Evolutionary conservation across 1,140 invertebrate species (phyloP).

Genomic region (Pseudomyrmex dendroicus): DNA sequence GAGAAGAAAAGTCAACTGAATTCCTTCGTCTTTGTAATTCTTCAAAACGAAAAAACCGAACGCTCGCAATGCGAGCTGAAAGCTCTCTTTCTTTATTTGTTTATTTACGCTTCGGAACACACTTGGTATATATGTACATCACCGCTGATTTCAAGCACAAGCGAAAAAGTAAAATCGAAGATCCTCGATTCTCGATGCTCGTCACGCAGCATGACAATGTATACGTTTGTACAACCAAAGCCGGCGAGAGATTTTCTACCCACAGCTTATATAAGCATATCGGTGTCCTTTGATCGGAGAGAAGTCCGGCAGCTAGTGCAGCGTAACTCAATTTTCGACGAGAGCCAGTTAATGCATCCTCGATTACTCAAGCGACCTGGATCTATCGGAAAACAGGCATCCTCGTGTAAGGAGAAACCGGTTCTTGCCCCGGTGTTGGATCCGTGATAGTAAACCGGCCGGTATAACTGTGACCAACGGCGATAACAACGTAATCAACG

Average conservation of each 20-base stretch:
- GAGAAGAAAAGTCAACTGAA: conserved; percentile 16
- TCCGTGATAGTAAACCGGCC: conserved; percentile 11
- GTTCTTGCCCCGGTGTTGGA: conserved; percentile 42
- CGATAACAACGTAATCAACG: conserved; percentile 48
- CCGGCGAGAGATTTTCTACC: conserved; percentile 63
- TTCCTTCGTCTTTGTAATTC: background rate
- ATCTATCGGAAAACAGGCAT: conserved; percentile 66
- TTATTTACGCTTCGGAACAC: background rate
- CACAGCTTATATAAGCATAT: conserved; percentile 63
- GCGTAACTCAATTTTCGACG: conserved; percentile 71
- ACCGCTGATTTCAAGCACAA: background rate
- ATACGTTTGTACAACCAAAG: background rate
- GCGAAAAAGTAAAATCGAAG: conserved; percentile 9
- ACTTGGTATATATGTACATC: too few relatives aligned
- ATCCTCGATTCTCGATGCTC: background rate
- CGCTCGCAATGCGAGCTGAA: background rate
- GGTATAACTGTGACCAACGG: conserved; percentile 13
- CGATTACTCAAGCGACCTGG: conserved; percentile 70
- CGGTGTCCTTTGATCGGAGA: conserved; percentile 62
- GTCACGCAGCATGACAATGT: background rate
- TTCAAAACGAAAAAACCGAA: background rate
- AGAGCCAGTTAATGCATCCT: conserved; percentile 69
- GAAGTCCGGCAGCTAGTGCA: conserved; percentile 26
- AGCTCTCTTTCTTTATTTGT: background rate
- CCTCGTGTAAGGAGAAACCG: conserved; percentile 61